Base-by-base conservation (phyloP, 2,113 vertebrate genomes). In the Okapia johnstoni region DNA sequence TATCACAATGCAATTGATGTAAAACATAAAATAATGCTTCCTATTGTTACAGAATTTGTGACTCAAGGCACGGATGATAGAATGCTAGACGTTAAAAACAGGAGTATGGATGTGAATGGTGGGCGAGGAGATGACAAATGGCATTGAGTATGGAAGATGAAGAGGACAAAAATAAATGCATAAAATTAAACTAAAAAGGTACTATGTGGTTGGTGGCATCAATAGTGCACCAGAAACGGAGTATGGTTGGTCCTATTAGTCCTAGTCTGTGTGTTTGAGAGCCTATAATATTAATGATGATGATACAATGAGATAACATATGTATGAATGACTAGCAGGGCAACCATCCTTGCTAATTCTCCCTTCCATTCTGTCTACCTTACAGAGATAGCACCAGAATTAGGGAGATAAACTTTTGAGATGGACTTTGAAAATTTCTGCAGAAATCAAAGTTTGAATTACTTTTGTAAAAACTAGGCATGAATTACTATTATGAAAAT, bases 361-460 rank as follows among this genome's bases (percentile, higher is more conserved):
- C 54, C 52, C 80, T 94, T 61, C 30, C 13, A 54, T 90, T 96
- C 85, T 25, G 46, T 70, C 48, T 61, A 36, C 36, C 43, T 85
- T 43, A 66, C 25, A 55, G 11, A 19, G 26, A 19, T 25, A 33
- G 15, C 40, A 63, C n/a, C 73, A 84, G 60, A 95, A 84, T 26
- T 14, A 85, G 11, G 48, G 43, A 92, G 73, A 73, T 16, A 60
- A 54, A 86, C 58, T 92, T n/a, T 83, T 43, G 84, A 79, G 85
- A 70, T 2, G 40, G 14, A 52, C 48, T 93, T 94, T 46, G 21
- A 85, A 94, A 84, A 63, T 80, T 77, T 17, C 26, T 17, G 61
- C 33, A 85, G 85, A 90, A 94, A 91, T 70, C 33, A 43, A 55
- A 88, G 16, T 73, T 80, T 55, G 52, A 73, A 85, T 80, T 88